phyloP scores from a whole-genome alignment of 2,797 vertebrate species.

The Enteromius afrohamiltoni region DNA sequence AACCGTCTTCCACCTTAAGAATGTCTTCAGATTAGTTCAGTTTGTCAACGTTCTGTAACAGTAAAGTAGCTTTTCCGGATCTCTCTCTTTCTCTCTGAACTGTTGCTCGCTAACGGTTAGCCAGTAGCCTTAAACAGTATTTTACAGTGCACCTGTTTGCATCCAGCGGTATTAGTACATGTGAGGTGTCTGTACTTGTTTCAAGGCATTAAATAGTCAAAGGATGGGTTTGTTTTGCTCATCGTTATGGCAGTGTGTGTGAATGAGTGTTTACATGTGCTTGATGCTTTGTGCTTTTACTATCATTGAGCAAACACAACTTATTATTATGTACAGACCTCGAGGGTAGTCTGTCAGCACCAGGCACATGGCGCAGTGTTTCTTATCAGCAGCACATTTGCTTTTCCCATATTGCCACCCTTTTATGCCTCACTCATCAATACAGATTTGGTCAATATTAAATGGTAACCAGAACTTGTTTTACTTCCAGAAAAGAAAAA shows the following conservation, averaged over 20 bases:
- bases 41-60: slow-evolving; percentile 2
- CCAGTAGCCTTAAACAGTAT: neutral
- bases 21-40: neutral
- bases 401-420: neutral
- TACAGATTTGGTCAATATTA: neutral
- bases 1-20: neutral
- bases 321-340: neutral
- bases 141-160: neutral
- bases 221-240: slow-evolving; percentile 8
- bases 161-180: neutral
- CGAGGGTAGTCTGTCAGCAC: neutral
- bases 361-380: neutral
- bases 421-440: neutral
- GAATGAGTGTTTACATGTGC: slow-evolving; percentile 1
- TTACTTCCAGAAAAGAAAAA: neutral
- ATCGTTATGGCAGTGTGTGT: slow-evolving; percentile 3
- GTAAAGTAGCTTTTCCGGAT: slow-evolving; percentile 13
- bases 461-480: neutral
- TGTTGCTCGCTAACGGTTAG: neutral
- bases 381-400: neutral
- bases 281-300: neutral
- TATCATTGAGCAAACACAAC: neutral
- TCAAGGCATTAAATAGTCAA: neutral
- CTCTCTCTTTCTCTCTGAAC: neutral
- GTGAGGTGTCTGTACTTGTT: slow-evolving; percentile 9